Base-by-base conservation (phyloP, 1,140 invertebrate genomes). In the Sycobia sp. region DNA sequence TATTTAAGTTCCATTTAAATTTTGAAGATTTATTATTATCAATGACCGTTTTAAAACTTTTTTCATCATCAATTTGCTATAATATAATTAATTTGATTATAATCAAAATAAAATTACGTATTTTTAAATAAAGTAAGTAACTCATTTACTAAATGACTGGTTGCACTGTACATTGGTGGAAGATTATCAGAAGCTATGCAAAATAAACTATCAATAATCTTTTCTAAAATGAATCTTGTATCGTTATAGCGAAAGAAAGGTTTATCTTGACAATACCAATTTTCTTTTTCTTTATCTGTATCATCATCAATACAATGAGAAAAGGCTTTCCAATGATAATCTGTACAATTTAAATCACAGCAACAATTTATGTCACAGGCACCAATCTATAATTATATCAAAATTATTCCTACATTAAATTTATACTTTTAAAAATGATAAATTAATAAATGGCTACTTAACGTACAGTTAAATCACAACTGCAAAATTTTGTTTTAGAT, bases 121-220 rank as follows among this genome's bases (percentile, higher is more conserved):
- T 57, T 63, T 68, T 58, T 38, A 67, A 61, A 50, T 47, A 55
- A 43, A 63, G 51, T 27, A 14, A 49, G 63, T 18, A 46, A n/a
- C 29, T 47, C 43, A 69, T 71, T 69, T 72, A 82, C 78, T 55
- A 75, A 51, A 44, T 72, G 55, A 32, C 74, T 75, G 34, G 62
- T 69, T 5, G 71, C 41, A 54, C 64, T 76, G 39, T 79, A 79
- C 20, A 71, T 67, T 22, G 77, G 73, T 41, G 79, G 80, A 57
- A 81, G 70, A 75, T 82, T 82, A 14, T 82, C 79, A 54, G 79
- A 76, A 27, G 73, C 72, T 55, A 82, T 76, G 46, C 80, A 82
- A 65, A 82, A 82, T 43, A 81, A 67, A 71, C 81, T 79, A 27
- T 75, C 73, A 11, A 75, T 66, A 25, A 82, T 57, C 64, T 76